phyloP scores from a whole-genome alignment of 2,888 invertebrate species.

The Choreutis nemorana region DNA sequence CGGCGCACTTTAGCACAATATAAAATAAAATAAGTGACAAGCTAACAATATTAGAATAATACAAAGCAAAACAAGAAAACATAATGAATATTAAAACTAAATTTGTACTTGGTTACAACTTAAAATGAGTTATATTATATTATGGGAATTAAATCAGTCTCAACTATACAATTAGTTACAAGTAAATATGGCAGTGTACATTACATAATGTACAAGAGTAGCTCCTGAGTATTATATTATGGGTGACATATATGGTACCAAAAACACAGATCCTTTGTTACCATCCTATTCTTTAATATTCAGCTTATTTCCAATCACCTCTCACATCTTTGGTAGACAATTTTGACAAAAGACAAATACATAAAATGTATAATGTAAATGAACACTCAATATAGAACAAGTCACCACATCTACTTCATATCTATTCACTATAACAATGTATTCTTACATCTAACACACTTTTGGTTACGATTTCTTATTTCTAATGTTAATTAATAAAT shows the following conservation, averaged over 20 bases:
- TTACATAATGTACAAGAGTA: too few species aligned
- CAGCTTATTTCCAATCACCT: too few species aligned
- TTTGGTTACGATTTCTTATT: conserved; percentile 27
- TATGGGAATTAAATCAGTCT: conserved; percentile 39
- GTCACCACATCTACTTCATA: too few species aligned
- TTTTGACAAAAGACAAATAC: too few species aligned
- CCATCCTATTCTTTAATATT: too few species aligned
- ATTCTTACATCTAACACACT: conserved; percentile 26
- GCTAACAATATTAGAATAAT: conserved; percentile 9
- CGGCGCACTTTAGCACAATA: conserved; percentile 10
- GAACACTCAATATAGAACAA: too few species aligned
- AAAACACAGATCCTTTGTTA: too few species aligned
- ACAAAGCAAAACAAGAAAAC: conserved; percentile 12
- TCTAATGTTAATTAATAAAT: conserved; percentile 15
- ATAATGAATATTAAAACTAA: too few species aligned
- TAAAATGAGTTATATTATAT: conserved; percentile 17
- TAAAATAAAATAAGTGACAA: conserved; percentile 15
- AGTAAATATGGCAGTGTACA: conserved; percentile 13
- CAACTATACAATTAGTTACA: conserved; percentile 14
- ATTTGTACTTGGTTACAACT: conserved; percentile 41
- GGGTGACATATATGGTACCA: too few species aligned
- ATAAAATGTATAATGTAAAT: too few species aligned
- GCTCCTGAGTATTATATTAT: too few species aligned
- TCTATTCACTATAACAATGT: conserved; percentile 16
- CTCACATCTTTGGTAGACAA: too few species aligned